Percentiles rank a stretch among this genome's conserved stretches.
phyloP scores from a whole-genome alignment of 92 coral and sea anemone species.

The Galaxea fascicularis region DNA sequence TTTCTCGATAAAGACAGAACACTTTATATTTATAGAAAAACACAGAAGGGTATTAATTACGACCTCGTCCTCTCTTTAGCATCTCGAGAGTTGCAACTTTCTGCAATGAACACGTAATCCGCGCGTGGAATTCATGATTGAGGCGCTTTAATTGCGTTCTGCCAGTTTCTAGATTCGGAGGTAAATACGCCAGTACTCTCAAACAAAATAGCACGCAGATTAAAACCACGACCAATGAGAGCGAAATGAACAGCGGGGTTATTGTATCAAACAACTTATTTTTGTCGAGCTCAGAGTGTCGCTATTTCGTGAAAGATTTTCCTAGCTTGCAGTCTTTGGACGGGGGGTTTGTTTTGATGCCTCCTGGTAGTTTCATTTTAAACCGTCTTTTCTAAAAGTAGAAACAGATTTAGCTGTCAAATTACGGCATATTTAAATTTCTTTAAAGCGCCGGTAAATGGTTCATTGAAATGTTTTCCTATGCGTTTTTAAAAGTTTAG shows the following conservation, averaged over 20 bases:
- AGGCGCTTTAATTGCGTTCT: slow-evolving; percentile 25
- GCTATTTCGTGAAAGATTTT: background rate
- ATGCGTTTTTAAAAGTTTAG: background rate
- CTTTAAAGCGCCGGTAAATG: slow-evolving; percentile 36
- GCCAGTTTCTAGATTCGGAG: slow-evolving; percentile 8
- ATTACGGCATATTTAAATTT: slow-evolving; percentile 24
- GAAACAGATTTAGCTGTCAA: slow-evolving; percentile 15
- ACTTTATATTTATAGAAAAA: slow-evolving; percentile 12
- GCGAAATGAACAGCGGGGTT: slow-evolving; percentile 21
- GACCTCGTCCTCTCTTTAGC: background rate
- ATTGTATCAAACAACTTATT: slow-evolving; percentile 39
- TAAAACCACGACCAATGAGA: slow-evolving; percentile 34
- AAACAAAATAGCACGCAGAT: slow-evolving; percentile 18
- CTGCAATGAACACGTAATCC: slow-evolving; percentile 11
- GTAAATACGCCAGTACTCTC: slow-evolving; percentile 1
- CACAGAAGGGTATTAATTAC: slow-evolving; percentile 27
- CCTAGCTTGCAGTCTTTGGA: background rate
- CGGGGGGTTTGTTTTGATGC: background rate
- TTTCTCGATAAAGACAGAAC: slow-evolving; percentile 12
- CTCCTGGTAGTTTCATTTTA: slow-evolving; percentile 13
- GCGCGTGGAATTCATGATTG: slow-evolving; percentile 23
- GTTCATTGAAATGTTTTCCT: slow-evolving; percentile 29
- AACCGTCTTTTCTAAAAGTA: background rate
- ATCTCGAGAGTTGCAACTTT: slow-evolving; percentile 6
- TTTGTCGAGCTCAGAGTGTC: background rate